Conservation (phyloP, 2,797 vertebrate genomes). For the Tragelaphus oryx region DNA sequence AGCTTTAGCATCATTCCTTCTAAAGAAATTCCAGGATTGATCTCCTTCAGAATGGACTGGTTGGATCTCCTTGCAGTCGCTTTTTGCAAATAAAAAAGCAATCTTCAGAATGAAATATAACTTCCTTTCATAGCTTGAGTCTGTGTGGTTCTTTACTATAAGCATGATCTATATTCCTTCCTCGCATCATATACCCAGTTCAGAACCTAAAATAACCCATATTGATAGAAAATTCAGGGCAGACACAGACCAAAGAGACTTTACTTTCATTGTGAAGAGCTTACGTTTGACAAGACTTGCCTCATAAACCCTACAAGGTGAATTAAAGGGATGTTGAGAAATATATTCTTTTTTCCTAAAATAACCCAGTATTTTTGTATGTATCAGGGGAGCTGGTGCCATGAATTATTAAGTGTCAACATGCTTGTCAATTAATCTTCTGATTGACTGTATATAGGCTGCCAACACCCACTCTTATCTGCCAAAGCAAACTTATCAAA, state of each 20-base stretch:
- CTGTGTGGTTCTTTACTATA: not conserved
- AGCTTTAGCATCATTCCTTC: too few species aligned
- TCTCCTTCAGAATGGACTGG: too few species aligned
- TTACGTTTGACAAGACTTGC: not conserved
- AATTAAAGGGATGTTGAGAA: conserved; percentile 35
- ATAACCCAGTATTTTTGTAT: conserved; percentile 66
- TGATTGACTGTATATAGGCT: not conserved
- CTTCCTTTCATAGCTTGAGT: not conserved
- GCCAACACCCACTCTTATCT: not conserved
- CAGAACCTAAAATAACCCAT: conserved; percentile 16
- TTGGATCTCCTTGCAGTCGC: not conserved
- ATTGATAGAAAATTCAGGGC: not conserved
- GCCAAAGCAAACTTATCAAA: conserved; percentile 42
- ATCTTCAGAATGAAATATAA: not conserved
- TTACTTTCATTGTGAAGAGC: not conserved
- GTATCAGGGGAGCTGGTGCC: not conserved
- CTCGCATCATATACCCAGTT: not conserved
- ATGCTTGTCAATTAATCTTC: not conserved
- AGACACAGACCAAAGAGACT: not conserved
- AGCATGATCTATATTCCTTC: not conserved
- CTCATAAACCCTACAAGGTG: not conserved
- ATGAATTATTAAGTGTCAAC: not conserved
- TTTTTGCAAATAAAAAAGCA: conserved; percentile 22
- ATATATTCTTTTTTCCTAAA: conserved; percentile 55
- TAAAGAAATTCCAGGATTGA: too few species aligned